Evolutionary conservation across 1,140 invertebrate genomes (phyloP), one percentile per base, ranked within the genome.

Genomic region (Brachionus rotundiformis): DNA sequence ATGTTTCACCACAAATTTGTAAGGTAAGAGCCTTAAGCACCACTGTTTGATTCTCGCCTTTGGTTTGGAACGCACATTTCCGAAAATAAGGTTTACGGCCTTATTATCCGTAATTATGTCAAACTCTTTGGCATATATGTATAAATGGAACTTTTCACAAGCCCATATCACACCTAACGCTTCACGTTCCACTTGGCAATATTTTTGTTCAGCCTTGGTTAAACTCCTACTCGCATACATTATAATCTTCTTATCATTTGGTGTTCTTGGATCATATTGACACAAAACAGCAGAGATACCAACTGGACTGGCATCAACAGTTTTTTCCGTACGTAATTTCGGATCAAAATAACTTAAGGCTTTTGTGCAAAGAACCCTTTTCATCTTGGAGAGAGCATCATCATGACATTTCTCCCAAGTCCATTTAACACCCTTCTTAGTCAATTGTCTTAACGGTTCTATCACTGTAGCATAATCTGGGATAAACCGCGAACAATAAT

Each of bases 221-320:
- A 76, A 49, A 5, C 7, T 76, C 13, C 73, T 4, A 3, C 84
- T 86, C 3, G 84, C 85, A 90, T 11, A 85, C n/a, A n/a, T n/a
- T n/a, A n/a, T n/a, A n/a, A n/a, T n/a, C 88, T n/a, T n/a, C 29
- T 1, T 47, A 31, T 11, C 63, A 25, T 11, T 61, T 3, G 54
- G 54, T 23, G 27, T 8, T 1, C 77, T 3, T 61, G 54, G 54
- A 36, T 54, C n/a, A 1, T 80, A 73, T 71, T 90, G 89, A 25
- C 84, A 83, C 10, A 90, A 29, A 1, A 91, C 88, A 0, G 87
- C 88, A 13, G 88, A 88, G 4, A 90, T 23, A 0, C 88, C 89
- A 61, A 83, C 83, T 3, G 85, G 83, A 27, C 83, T 86, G 13
- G 88, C 82, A 44, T 83, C 80, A 7, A 61, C 54, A 4, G 54